Percentiles rank a stretch among this genome's conserved stretches.
These are phyloP conservation scores for Chromis chromis DNA, from an alignment of 2,797 vertebrate genomes.

Conservation along the genomic window DNA sequence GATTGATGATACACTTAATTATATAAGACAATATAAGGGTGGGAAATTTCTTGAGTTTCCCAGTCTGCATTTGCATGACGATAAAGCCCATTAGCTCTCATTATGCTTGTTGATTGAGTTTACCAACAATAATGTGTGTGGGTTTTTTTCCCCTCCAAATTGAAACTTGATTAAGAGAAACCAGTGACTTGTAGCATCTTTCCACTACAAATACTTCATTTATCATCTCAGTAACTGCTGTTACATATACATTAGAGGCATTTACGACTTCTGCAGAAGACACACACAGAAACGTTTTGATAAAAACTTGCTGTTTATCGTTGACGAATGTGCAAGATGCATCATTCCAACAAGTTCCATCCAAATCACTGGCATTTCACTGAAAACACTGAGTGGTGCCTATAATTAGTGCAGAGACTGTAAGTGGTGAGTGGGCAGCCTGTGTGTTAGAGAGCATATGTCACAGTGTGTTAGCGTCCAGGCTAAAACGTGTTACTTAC, in stretches of 20 bases:
- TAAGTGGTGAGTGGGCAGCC: slow-evolving; percentile 66
- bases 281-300: slow-evolving; percentile 23
- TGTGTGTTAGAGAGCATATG: slow-evolving; percentile 72
- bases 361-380: slow-evolving; percentile 40
- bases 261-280: not conserved
- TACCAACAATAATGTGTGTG: slow-evolving; percentile 52
- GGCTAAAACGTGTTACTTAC: slow-evolving; percentile 81
- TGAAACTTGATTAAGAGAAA: slow-evolving; percentile 69
- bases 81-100: slow-evolving; percentile 65
- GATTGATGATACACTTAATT: slow-evolving; percentile 51
- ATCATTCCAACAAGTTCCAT: slow-evolving; percentile 22
- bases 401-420: slow-evolving; percentile 65
- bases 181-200: slow-evolving; percentile 53
- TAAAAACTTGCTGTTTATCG: slow-evolving; percentile 6
- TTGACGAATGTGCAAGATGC: slow-evolving; percentile 14
- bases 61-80: slow-evolving; percentile 49
- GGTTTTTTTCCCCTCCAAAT: slow-evolving; percentile 38
- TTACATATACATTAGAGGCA: slow-evolving; percentile 33
- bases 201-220: slow-evolving; percentile 53
- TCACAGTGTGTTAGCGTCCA: slow-evolving; percentile 76
- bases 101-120: slow-evolving; percentile 66
- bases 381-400: slow-evolving; percentile 17
- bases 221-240: slow-evolving; percentile 59
- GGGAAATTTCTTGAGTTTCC: slow-evolving; percentile 36
- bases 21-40: slow-evolving; percentile 23